Evolutionary conservation across 2,797 vertebrate species (phyloP).

Genomic region (Phylloscopus collybita): DNA sequence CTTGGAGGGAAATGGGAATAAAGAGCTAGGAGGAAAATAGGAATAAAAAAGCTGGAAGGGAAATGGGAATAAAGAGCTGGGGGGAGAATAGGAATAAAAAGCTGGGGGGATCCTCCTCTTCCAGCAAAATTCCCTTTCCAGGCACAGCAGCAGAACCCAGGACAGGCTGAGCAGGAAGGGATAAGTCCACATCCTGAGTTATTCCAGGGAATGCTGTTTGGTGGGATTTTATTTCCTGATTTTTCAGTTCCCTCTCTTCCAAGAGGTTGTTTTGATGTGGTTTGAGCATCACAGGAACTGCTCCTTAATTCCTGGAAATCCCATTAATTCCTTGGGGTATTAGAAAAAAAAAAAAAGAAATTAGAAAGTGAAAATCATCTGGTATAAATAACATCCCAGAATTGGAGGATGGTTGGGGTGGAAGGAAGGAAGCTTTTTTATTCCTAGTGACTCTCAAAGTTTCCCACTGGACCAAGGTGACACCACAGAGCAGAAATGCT

Average conservation of each 20-base stretch:
- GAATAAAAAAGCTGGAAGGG: background rate
- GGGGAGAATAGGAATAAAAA: background rate
- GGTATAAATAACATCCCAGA: too few species aligned
- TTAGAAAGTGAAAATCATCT: too few species aligned
- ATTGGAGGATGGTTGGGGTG: too few species aligned
- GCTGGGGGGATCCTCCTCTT: background rate
- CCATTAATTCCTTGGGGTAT: background rate
- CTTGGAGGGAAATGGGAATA: too few species aligned
- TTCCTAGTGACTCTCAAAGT: background rate
- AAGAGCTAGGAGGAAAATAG: background rate
- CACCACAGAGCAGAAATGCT: background rate
- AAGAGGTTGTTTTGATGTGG: background rate
- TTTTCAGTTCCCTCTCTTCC: background rate
- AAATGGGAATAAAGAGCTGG: too few species aligned
- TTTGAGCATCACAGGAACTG: accelerated
- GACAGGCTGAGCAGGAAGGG: background rate
- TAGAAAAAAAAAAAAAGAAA: too few species aligned
- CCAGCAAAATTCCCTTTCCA: background rate
- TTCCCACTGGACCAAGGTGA: background rate
- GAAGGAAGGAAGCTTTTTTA: too few species aligned
- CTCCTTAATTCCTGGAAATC: background rate
- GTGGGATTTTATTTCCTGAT: background rate
- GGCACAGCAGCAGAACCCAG: background rate
- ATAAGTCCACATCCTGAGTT: accelerated
- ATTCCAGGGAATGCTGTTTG: background rate